Conservation (phyloP, 2,888 invertebrate species). For the Watsonalla cultraria region DNA sequence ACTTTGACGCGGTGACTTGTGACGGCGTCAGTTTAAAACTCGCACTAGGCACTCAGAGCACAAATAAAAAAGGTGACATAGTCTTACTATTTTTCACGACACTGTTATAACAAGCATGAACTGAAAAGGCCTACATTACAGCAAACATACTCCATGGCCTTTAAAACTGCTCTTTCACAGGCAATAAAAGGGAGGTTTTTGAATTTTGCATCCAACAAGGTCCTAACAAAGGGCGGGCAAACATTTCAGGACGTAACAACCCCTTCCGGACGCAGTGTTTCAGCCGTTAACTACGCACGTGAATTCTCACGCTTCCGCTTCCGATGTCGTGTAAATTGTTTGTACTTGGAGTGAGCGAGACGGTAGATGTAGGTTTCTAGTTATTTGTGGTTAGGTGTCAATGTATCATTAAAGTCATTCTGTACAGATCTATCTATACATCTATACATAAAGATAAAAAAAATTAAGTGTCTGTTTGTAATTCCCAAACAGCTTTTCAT, state of each 20-base stretch:
- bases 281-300: slow-evolving; percentile 60
- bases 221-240: slow-evolving; percentile 35
- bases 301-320: slow-evolving; percentile 55
- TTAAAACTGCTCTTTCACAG: not conserved
- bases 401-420: too few species aligned
- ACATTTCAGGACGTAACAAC: slow-evolving; percentile 33
- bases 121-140: not conserved
- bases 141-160: not conserved
- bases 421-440: too few species aligned
- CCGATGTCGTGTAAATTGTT: slow-evolving; percentile 53
- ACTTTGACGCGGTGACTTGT: too few species aligned
- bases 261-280: slow-evolving; percentile 64
- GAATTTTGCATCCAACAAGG: slow-evolving; percentile 48
- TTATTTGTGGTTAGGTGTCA: too few species aligned
- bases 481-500: too few species aligned
- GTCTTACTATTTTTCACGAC: too few species aligned
- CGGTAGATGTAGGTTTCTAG: too few species aligned
- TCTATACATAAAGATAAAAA: too few species aligned
- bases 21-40: too few species aligned
- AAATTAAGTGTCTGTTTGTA: too few species aligned
- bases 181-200: slow-evolving; percentile 28
- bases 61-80: too few species aligned
- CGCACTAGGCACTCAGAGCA: too few species aligned
- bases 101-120: not conserved
- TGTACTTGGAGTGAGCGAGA: slow-evolving; percentile 1